Conservation (phyloP, 2,797 vertebrate genomes). For the Eurystomus glaucurus region DNA sequence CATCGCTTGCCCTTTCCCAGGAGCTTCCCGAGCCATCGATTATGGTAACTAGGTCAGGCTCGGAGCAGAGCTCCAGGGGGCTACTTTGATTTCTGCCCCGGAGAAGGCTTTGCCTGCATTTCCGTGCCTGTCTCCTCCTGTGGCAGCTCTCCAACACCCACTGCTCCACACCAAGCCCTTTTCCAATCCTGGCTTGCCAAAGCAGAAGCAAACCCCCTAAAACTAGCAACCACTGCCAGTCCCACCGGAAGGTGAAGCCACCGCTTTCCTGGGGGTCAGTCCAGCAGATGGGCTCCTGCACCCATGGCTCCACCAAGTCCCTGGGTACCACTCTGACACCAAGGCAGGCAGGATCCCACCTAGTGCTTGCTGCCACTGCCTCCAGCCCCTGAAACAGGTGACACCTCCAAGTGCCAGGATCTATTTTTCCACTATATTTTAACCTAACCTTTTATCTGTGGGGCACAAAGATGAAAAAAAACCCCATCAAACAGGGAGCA, state of each 20-base stretch:
- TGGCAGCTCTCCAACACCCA: not conserved
- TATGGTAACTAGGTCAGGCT: not conserved
- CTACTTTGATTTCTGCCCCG: constrained; percentile 18
- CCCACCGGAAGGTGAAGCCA: not conserved
- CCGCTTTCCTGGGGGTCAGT: rapidly evolving
- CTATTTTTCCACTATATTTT: constrained; percentile 56
- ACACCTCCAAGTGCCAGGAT: not conserved
- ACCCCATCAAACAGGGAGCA: constrained; percentile 11
- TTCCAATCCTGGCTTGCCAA: not conserved
- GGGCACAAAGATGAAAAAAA: constrained; percentile 30
- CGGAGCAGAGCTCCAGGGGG: not conserved
- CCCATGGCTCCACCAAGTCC: rapidly evolving
- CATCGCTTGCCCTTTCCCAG: not conserved
- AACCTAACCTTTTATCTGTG: constrained; percentile 67
- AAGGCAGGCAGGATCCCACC: not conserved
- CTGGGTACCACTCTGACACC: rapidly evolving
- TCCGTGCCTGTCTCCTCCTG: not conserved
- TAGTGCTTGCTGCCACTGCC: rapidly evolving
- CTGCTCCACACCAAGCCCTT: rapidly evolving
- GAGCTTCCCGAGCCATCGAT: not conserved
- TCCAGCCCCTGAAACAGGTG: constrained; percentile 3
- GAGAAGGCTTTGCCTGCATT: not conserved
- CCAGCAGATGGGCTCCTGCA: not conserved
- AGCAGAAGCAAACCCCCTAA: not conserved
- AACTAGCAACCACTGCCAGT: not conserved